These are phyloP conservation scores for Megastigmus dorsalis DNA, from an alignment of 2,888 invertebrate genomes.

Conservation along the genomic window DNA sequence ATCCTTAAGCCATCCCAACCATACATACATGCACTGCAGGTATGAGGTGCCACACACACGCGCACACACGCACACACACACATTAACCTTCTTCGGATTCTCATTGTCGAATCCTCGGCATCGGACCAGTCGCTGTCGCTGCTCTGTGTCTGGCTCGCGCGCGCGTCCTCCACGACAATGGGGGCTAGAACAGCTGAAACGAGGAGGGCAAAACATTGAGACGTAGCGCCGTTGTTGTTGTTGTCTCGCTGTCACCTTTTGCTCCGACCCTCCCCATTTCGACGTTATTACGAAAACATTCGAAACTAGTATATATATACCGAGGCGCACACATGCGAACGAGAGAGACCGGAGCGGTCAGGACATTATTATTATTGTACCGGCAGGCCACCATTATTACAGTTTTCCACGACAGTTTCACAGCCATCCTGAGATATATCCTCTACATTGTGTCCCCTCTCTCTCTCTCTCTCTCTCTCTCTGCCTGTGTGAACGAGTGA, in stretches of 20 bases:
- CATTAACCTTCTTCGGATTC: conserved; percentile 6
- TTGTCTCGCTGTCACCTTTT: conserved; percentile 60
- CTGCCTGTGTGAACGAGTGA: no score
- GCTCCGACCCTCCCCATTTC: conserved; percentile 59
- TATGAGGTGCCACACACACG: no score
- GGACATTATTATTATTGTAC: conserved; percentile 40
- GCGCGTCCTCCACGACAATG: conserved; percentile 62
- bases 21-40: no score
- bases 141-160: no score
- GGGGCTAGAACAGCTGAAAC: conserved; percentile 69
- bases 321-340: no score
- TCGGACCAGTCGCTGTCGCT: no score
- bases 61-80: neutral
- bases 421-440: neutral
- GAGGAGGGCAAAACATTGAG: conserved; percentile 72
- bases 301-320: conserved; percentile 61
- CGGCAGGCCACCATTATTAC: conserved; percentile 43
- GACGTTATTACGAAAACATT: conserved; percentile 72
- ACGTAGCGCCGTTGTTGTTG: conserved; percentile 70
- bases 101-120: conserved; percentile 66
- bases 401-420: conserved; percentile 15
- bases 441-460: neutral
- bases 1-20: no score
- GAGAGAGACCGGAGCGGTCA: no score
- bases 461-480: no score